Percentiles rank a stretch among this genome's conserved stretches.
Conservation (phyloP, 2,113 vertebrate genomes). For the Lamprologus lemairii region DNA sequence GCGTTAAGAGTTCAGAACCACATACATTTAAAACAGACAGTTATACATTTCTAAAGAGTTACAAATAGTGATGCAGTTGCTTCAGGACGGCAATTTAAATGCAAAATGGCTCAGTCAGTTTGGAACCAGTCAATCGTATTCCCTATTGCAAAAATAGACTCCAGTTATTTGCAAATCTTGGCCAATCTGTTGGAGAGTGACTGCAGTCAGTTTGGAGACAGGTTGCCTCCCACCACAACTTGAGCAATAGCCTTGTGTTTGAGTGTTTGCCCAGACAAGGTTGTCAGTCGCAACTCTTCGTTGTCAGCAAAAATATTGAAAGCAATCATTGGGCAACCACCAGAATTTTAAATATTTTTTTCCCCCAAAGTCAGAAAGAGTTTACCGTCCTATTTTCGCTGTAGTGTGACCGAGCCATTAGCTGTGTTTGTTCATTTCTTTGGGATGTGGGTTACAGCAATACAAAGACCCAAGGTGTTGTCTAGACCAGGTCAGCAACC, state of each 20-base stretch:
- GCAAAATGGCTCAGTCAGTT: not conserved
- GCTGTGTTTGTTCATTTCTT: not conserved
- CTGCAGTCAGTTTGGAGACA: not conserved
- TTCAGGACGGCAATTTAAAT: not conserved
- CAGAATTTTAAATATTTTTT: not conserved
- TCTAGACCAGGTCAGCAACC: not conserved
- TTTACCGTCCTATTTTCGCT: not conserved
- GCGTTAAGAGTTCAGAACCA: not conserved
- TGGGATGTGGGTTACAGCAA: not conserved
- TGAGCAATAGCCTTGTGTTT: not conserved
- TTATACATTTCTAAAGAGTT: not conserved
- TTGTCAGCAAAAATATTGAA: not conserved
- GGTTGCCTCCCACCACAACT: not conserved
- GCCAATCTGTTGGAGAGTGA: not conserved
- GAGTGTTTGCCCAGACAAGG: not conserved
- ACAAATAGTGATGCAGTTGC: not conserved
- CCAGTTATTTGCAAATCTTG: not conserved
- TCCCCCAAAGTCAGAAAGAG: not conserved
- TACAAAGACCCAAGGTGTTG: not conserved
- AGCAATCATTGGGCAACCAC: not conserved
- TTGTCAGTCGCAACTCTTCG: not conserved
- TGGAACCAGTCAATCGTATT: not conserved
- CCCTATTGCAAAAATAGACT: not conserved
- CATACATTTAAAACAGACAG: not conserved
- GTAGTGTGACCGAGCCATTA: not conserved